Conservation (phyloP, 2,113 vertebrate genomes). For the Lichenostomus cassidix region DNA sequence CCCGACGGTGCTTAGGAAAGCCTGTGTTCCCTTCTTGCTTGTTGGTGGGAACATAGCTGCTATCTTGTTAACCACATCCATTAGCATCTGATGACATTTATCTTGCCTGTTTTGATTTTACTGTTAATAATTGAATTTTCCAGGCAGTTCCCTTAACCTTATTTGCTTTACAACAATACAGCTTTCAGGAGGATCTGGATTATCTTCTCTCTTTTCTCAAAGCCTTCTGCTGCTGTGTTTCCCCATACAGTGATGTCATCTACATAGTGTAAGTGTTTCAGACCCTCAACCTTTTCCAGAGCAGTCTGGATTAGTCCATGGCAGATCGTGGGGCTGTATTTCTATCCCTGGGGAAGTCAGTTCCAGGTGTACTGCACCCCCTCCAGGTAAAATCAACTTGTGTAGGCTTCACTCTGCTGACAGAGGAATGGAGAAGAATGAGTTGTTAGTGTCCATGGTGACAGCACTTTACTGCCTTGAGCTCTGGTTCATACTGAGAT, state of each 20-base stretch:
- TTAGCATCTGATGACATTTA: neutral
- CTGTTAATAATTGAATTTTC: neutral
- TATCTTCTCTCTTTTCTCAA: neutral
- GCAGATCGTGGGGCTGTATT: neutral
- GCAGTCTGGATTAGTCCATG: neutral
- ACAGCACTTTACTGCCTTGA: neutral
- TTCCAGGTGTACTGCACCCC: neutral
- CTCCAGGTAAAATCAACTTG: neutral
- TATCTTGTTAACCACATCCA: neutral
- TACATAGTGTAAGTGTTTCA: too few species aligned
- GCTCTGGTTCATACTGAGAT: neutral
- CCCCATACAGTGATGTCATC: neutral
- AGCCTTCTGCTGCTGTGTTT: neutral
- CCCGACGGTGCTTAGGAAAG: neutral
- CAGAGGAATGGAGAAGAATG: neutral
- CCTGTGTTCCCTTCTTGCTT: neutral
- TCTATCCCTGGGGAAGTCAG: fast-evolving
- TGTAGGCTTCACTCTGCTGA: neutral
- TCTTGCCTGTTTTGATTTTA: neutral
- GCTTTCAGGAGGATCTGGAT: neutral
- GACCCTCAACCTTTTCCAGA: neutral
- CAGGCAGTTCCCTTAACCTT: neutral
- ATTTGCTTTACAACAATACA: neutral
- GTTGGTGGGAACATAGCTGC: neutral
- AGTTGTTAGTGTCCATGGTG: neutral